Evolutionary conservation across 2,888 invertebrate species (phyloP), one percentile per base, ranked within the genome.

Genomic region (Cantharis nigra): DNA sequence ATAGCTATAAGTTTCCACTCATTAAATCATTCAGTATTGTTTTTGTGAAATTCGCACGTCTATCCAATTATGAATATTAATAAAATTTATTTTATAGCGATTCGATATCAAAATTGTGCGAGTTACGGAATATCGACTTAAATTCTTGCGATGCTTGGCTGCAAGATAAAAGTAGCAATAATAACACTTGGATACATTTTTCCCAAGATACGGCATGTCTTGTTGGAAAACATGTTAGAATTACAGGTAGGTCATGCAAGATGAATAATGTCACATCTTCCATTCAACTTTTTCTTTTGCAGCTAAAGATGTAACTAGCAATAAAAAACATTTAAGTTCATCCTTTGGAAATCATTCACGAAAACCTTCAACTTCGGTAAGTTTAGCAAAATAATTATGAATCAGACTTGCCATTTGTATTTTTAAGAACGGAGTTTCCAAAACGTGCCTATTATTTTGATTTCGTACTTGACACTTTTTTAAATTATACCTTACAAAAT

Each of bases 171-270:
- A 91, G 86, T 90, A 92, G 65, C 91, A 93, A 78, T 87, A 92
- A 83, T 89, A 93, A 94, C 80, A 91, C 92, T 26, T 87, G 92
- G 82, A 88, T 91, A 79, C 89, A 90, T 28, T 85, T 88, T 79
- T 82, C 85, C 28, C 91, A 91, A 80, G 93, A 94, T 84, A 92
- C 93, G 14, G 91, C 91, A 69, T 90, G 90, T 84, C 90, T 94
- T 14, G 93, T 92, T 63, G 93, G 94, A 4, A 92, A 91, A 84
- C 92, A 92, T 83, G 90, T 94, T 76, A 89, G 91, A 84, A 91
- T 94, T 83, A 91, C 90, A 69, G 79, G 79, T 79, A 63, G 3
- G 75, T 70, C 63, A 16, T 72, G n/a, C 49, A 23, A 30, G 26
- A 71, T 65, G 20, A 11, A 33, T 14, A 23, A 28, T 30, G 11